These are phyloP conservation scores for Rhamphomyia laevipes DNA, from an alignment of 2,888 invertebrate species.

Conservation along the genomic window DNA sequence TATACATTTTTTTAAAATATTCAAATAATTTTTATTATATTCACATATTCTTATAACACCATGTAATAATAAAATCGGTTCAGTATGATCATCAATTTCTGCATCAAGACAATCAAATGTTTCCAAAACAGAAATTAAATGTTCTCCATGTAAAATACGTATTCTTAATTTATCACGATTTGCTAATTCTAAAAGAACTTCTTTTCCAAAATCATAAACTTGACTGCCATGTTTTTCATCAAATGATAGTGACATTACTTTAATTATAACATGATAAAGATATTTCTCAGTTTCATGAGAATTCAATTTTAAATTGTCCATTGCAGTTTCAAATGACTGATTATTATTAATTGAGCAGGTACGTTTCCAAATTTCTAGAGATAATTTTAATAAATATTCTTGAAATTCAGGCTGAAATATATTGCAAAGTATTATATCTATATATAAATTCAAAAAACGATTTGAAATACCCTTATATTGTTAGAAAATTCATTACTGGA, in stretches of 20 bases:
- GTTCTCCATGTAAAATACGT: conserved; percentile 24
- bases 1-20: conserved; percentile 24
- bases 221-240: conserved; percentile 15
- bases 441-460: background rate
- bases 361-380: conserved; percentile 15
- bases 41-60: conserved; percentile 28
- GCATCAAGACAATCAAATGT: conserved; percentile 30
- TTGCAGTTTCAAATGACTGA: conserved; percentile 7
- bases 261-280: conserved; percentile 27
- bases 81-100: conserved; percentile 26
- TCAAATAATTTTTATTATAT: conserved; percentile 24
- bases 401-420: conserved; percentile 24
- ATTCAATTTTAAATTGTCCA: conserved; percentile 8
- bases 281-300: conserved; percentile 17
- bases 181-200: conserved; percentile 21
- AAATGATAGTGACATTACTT: conserved; percentile 28
- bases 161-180: conserved; percentile 14
- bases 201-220: conserved; percentile 14
- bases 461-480: conserved; percentile 17
- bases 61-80: conserved; percentile 30
- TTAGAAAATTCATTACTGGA: conserved; percentile 26
- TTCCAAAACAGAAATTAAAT: conserved; percentile 22
- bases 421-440: background rate
- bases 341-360: background rate
- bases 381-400: conserved; percentile 23